Percentiles rank a stretch among this genome's conserved stretches.
phyloP scores from a whole-genome alignment of 1,140 invertebrate species.

The Harpegnathos saltator region DNA sequence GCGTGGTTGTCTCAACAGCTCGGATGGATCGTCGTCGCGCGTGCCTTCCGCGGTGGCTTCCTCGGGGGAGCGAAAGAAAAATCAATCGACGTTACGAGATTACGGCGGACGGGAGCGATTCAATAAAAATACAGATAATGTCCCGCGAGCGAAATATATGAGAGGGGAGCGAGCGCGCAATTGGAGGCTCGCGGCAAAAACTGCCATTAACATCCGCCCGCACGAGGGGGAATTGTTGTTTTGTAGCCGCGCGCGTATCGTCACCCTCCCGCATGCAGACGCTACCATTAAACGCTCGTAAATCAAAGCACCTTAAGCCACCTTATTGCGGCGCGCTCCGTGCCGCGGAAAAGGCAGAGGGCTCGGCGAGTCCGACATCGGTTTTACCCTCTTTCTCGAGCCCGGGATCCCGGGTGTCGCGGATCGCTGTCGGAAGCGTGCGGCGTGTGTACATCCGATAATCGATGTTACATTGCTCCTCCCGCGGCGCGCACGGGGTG shows the following conservation, averaged over 20 bases:
- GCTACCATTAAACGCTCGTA: slow-evolving; percentile 54
- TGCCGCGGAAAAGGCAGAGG: too few species aligned
- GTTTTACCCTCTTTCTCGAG: background rate
- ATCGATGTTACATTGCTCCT: slow-evolving; percentile 33
- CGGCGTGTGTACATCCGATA: background rate
- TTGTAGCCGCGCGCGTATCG: slow-evolving; percentile 36
- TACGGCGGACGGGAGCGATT: slow-evolving; percentile 31
- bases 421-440: slow-evolving; percentile 18
- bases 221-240: slow-evolving; percentile 48
- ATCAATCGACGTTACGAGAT: slow-evolving; percentile 56
- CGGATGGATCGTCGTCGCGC: slow-evolving; percentile 35
- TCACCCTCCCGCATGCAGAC: slow-evolving; percentile 54
- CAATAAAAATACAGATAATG: slow-evolving; percentile 60
- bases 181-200: slow-evolving; percentile 43
- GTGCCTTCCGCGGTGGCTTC: background rate
- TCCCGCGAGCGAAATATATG: slow-evolving; percentile 44
- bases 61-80: slow-evolving; percentile 17
- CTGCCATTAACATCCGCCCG: slow-evolving; percentile 58
- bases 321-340: slow-evolving; percentile 36
- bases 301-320: slow-evolving; percentile 55
- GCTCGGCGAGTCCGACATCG: slow-evolving; percentile 7
- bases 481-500: slow-evolving; percentile 1
- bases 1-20: slow-evolving; percentile 37
- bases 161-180: slow-evolving; percentile 36
- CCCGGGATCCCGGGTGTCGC: background rate